Base-by-base conservation (phyloP, 35 echinoderm and acorn worm species). In the Antedon bifida region DNA sequence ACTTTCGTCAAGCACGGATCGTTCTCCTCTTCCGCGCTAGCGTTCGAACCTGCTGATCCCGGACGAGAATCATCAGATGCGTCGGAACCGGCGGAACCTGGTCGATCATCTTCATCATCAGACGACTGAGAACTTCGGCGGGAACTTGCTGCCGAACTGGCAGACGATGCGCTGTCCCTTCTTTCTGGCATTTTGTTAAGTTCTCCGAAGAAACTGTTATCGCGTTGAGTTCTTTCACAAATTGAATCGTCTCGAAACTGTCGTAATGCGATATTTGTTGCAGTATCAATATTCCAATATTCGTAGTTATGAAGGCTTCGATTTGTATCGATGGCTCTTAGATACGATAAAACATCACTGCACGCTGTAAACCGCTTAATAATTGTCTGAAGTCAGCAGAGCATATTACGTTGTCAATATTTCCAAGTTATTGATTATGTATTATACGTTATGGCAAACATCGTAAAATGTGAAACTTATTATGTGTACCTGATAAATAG, bases 1-100 rank as follows among this genome's bases (percentile, higher is more conserved):
- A 86, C 86, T 83, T 91, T 91, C 3, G 80, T 96, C 21, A 91
- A 81, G 26, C 75, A 80, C 33, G 31, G 30, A 30, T 79, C 64
- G 75, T 95, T 91, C 82, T 73, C 82, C 56, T 75, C 78, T 76
- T 56, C 83, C 44, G 13, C 74, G 39, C 29, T 81, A 39, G 74
- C 83, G 44, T 74, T 75, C 34, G 26, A 64, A 31, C 19, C 79
- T 82, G 46, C 78, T 75, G 51, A 79, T 86, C 76, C 91, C 90
- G 38, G 36, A 79, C 33, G 64, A 79, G 1, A 86, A 88, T 36
- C 77, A 80, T 23, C 77, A 81, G 7, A 85, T 84, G 23, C 85
- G 74, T 30, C 88, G 86, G 34, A 89, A 96, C 44, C 86, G 9
- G 7, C 51, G 5, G 51, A 64, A 64, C 23, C 51, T 2, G 51